phyloP scores from a whole-genome alignment of 2,113 vertebrate species.

The Leptodactylus fuscus region DNA sequence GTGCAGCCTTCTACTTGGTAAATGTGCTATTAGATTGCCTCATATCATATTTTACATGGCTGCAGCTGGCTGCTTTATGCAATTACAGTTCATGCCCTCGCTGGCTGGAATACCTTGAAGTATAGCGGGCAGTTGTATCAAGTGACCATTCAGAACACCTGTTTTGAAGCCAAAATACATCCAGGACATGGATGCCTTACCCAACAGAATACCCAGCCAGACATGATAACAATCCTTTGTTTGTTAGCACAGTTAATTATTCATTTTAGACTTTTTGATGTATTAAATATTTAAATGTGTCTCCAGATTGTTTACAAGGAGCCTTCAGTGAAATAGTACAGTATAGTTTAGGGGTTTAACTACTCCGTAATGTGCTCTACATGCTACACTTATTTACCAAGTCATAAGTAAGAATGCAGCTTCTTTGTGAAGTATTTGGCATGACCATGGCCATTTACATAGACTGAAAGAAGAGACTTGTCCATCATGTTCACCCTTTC shows the following conservation, averaged over 20 bases:
- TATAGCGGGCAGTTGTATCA: constrained; percentile 72
- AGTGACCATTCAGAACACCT: constrained; percentile 72
- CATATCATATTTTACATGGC: constrained; percentile 57
- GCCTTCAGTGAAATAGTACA: neutral
- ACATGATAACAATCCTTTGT: constrained; percentile 67
- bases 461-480: neutral
- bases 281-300: constrained; percentile 54
- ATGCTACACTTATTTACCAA: neutral
- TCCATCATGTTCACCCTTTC: too few relatives aligned
- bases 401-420: neutral
- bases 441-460: neutral
- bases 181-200: constrained; percentile 70
- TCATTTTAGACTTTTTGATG: constrained; percentile 58
- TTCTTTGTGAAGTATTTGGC: neutral
- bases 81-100: constrained; percentile 75
- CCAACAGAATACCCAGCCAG: constrained; percentile 65
- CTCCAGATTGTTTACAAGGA: neutral
- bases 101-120: constrained; percentile 69
- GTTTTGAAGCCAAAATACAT: constrained; percentile 69
- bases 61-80: constrained; percentile 67
- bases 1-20: constrained; percentile 61
- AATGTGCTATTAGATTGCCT: constrained; percentile 60
- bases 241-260: constrained; percentile 68
- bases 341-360: too few relatives aligned
- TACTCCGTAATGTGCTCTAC: neutral